phyloP scores from a whole-genome alignment of 2,888 invertebrate species.

The Caenorhabditis drosophilae region DNA sequence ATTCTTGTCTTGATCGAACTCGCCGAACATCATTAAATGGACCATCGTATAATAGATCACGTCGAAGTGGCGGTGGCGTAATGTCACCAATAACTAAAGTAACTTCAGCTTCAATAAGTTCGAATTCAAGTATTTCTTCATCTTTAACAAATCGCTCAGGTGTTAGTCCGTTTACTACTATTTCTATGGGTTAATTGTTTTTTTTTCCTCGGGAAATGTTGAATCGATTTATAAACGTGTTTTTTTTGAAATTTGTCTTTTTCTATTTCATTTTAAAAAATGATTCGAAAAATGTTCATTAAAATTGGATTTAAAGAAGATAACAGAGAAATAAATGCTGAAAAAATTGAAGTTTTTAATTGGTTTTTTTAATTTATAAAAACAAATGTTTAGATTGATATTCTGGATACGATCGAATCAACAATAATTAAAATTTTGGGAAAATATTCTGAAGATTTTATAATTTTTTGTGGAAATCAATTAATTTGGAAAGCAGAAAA shows the following conservation, averaged over 20 bases:
- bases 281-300: not conserved
- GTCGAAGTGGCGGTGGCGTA: not conserved
- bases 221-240: not conserved
- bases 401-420: constrained; percentile 9
- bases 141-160: constrained; percentile 15
- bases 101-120: constrained; percentile 2
- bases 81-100: too few relatives aligned
- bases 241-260: not conserved
- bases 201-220: not conserved
- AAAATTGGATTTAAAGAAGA: constrained; percentile 10
- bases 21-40: constrained; percentile 18
- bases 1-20: constrained; percentile 50
- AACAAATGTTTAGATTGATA: not conserved
- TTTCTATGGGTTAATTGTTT: constrained; percentile 19
- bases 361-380: not conserved
- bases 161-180: constrained; percentile 20
- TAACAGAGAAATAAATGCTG: constrained; percentile 7
- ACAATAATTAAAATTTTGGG: constrained; percentile 14
- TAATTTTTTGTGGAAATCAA: constrained; percentile 16
- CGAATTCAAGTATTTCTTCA: not conserved
- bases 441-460: constrained; percentile 7
- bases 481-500: constrained; percentile 14
- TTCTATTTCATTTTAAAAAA: not conserved
- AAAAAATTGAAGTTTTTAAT: constrained; percentile 2
- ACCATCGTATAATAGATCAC: not conserved